phyloP scores from a whole-genome alignment of 2,797 vertebrate genomes.

The Rhabdophis nuchalis region DNA sequence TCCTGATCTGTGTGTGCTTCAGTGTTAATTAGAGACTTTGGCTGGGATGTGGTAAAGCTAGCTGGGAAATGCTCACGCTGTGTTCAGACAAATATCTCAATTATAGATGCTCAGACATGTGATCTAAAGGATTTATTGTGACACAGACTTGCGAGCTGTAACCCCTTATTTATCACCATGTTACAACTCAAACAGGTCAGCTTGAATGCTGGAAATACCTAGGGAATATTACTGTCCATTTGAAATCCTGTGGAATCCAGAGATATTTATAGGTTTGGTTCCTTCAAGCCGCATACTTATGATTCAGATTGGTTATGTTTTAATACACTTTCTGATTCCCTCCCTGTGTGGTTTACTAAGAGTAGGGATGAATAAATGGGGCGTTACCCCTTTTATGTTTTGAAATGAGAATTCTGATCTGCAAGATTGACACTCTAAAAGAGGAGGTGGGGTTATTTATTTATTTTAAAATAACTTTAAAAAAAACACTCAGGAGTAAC shows the following conservation, averaged over 20 bases:
- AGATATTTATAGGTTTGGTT: not conserved
- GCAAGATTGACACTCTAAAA: not conserved
- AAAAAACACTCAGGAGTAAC: not conserved
- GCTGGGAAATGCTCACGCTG: not conserved
- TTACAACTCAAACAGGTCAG: not conserved
- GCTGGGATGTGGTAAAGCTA: slow-evolving; percentile 3
- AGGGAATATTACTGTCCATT: not conserved
- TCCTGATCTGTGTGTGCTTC: not conserved
- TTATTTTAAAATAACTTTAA: not conserved
- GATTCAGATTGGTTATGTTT: not conserved
- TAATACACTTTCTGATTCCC: not conserved
- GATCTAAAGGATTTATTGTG: not conserved
- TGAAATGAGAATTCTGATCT: not conserved
- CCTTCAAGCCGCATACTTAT: not conserved
- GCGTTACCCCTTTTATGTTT: not conserved
- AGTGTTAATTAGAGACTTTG: slow-evolving; percentile 17
- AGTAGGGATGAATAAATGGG: not conserved
- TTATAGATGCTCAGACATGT: not conserved
- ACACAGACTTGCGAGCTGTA: not conserved
- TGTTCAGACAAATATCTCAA: not conserved
- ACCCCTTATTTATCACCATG: not conserved
- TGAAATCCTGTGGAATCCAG: not conserved
- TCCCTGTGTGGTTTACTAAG: not conserved
- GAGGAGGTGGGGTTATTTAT: no score
- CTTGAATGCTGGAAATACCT: not conserved